These are phyloP conservation scores for Dione vanillae DNA, from an alignment of 2,888 invertebrate species.

Conservation along the genomic window DNA sequence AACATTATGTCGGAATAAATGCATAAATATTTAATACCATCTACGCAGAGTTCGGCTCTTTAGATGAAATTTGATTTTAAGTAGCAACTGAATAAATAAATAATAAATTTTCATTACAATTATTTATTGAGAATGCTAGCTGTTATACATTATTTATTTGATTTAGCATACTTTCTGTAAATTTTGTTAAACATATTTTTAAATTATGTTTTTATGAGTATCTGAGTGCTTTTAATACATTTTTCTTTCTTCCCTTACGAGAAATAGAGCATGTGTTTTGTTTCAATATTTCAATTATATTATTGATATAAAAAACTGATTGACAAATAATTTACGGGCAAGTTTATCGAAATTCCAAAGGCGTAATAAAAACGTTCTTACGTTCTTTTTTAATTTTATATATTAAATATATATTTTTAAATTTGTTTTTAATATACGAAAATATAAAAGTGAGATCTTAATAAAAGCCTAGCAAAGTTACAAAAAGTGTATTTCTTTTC, in stretches of 20 bases:
- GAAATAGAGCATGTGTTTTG: too few relatives aligned
- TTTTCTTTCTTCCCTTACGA: too few relatives aligned
- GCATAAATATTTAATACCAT: not conserved
- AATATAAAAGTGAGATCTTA: not conserved
- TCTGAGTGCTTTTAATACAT: too few relatives aligned
- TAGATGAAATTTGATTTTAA: conserved; percentile 2
- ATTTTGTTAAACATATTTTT: not conserved
- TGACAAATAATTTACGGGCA: too few relatives aligned
- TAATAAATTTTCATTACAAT: not conserved
- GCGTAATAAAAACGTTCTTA: too few relatives aligned
- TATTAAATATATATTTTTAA: too few relatives aligned
- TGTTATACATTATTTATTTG: conserved; percentile 1
- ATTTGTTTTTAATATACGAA: not conserved
- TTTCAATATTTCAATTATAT: too few relatives aligned
- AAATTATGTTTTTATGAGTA: too few relatives aligned
- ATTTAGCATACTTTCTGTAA: not conserved
- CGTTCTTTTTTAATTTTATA: too few relatives aligned
- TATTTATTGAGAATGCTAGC: conserved; percentile 5
- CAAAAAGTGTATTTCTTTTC: conserved; percentile 15
- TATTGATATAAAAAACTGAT: too few relatives aligned
- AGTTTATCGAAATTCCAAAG: too few relatives aligned
- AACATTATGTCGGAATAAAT: too few relatives aligned
- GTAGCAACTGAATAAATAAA: not conserved
- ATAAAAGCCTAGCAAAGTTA: not conserved
- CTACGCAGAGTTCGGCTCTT: not conserved